Base-by-base conservation (phyloP, 1,140 invertebrate genomes). In the Drosophila paulistorum region DNA sequence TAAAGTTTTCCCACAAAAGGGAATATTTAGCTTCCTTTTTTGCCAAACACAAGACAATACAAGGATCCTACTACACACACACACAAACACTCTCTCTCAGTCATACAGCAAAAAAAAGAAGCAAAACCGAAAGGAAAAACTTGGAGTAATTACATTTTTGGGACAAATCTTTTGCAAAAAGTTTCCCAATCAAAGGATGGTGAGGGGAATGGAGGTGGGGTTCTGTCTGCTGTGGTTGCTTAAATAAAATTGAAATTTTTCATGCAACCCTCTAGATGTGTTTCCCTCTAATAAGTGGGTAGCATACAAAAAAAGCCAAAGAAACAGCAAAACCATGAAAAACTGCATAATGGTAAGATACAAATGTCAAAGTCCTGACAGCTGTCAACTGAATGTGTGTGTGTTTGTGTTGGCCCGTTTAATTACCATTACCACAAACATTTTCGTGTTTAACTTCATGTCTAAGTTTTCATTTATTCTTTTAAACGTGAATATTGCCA, bases 91-190 rank as follows among this genome's bases (percentile, higher is more conserved):
- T 23, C 9, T 37, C 10, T 9, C n/a, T 7, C 23, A 60, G 30
- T 30, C 30, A 30, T 30, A 30, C 30, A 30, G 30, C 6, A 30
- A 30, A 30, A 30, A 17, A 26, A 0, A 20, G 17, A n/a, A 23
- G 26, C 30, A 62, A 68, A 51, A 58, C 30, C 23, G 41, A 42
- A 30, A 20, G 58, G 45, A 35, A 51, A 61, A 51, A 41, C 66
- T 17, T 60, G 65, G 64, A 76, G 82, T 76, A 82, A 86, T 86
- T 85, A 82, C 68, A 82, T 76, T 81, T 77, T 85, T 78, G 70
- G 68, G 78, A 71, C 68, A 72, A 74, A 59, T 59, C 57, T 86
- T 74, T 65, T 37, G 59, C 42, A 10, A 73, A 79, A 86, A 85
- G 68, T 86, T 78, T 79, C 59, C 58, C 79, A 73, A 67, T 73